These are phyloP conservation scores for Ricordea florida DNA, from an alignment of 92 coral and sea anemone genomes.

Conservation along the genomic window DNA sequence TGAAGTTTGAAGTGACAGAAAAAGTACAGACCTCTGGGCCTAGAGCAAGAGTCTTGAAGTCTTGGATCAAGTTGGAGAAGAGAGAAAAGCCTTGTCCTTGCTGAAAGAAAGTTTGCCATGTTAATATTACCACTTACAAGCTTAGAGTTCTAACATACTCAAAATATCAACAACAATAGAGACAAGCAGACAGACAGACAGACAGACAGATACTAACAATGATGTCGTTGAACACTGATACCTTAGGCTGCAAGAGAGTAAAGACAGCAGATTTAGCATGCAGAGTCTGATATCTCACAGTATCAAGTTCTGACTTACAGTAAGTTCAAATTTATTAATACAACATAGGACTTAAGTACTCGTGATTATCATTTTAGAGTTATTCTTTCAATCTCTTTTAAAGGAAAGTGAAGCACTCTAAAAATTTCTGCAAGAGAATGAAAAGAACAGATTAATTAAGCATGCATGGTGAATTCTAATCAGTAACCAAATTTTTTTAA, in stretches of 20 bases:
- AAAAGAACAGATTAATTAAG: no score
- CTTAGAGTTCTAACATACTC: not conserved
- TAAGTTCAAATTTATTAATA: no score
- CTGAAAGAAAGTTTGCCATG: conserved; percentile 37
- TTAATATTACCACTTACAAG: conserved; percentile 7
- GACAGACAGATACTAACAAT: conserved; percentile 23
- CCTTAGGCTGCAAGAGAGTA: conserved; percentile 43
- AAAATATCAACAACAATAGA: not conserved
- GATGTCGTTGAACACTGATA: conserved; percentile 26
- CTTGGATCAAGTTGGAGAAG: conserved; percentile 93
- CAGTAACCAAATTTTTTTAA: no score
- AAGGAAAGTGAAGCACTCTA: no score
- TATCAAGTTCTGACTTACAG: no score
- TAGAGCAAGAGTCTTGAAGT: conserved; percentile 96
- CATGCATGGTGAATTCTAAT: no score
- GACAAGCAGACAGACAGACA: not conserved
- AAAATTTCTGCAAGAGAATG: no score
- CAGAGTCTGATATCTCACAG: no score
- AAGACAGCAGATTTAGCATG: conserved; percentile 21
- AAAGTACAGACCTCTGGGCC: conserved; percentile 98
- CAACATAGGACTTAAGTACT: no score
- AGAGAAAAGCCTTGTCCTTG: conserved; percentile 85
- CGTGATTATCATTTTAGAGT: no score
- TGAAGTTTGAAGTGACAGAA: conserved; percentile 40
- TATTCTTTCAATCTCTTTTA: no score